Base-by-base conservation (phyloP, 2,113 vertebrate genomes). In the Pontoporia blainvillei region DNA sequence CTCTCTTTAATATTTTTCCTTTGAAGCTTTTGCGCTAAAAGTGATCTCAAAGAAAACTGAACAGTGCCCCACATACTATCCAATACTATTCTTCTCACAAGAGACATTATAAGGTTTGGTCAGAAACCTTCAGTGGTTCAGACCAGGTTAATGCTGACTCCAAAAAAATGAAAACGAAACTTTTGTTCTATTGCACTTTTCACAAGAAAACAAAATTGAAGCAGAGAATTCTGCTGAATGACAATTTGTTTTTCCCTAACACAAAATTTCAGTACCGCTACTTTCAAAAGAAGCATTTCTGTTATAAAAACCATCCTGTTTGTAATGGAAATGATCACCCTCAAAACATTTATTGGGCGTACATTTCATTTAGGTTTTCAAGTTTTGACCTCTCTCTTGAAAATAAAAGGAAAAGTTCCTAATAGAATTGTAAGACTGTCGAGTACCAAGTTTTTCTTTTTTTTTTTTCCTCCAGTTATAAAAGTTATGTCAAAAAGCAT, bases 161-260 rank as follows among this genome's bases (percentile, higher is more conserved):
- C n/a, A 69, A 92, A 88, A 92, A 86, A 71, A 73, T n/a, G 25
- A 89, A 96, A 87, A 64, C 3, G 36, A 57, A 66, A 54, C 6
- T 81, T 64, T 72, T 39, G 18, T 23, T 86, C 8, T 52, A 79
- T 52, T 85, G 20, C 17, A 82, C 67, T 95, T 90, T 72, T 88
- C 10, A 21, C 0, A 61, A 72, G 23, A 44, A 97, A 97, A 96
- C 78, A 94, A 97, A 98, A 97, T 36, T 2, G 31, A 96, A 97
- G 34, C 69, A 92, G 81, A 93, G 18, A 96, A 95, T 83, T 72
- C 88, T 90, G 73, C 41, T 34, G 87, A 94, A 97, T 86, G 27
- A 72, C 89, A 96, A 98, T 92, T 61, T 95, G 71, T 91, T 98
- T 97, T 96, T 91, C 78, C 64, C 76, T 36, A 96, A 88, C 73